These are phyloP conservation scores for Allolobophora icterica DNA, from an alignment of 2,888 invertebrate species.

Conservation along the genomic window DNA sequence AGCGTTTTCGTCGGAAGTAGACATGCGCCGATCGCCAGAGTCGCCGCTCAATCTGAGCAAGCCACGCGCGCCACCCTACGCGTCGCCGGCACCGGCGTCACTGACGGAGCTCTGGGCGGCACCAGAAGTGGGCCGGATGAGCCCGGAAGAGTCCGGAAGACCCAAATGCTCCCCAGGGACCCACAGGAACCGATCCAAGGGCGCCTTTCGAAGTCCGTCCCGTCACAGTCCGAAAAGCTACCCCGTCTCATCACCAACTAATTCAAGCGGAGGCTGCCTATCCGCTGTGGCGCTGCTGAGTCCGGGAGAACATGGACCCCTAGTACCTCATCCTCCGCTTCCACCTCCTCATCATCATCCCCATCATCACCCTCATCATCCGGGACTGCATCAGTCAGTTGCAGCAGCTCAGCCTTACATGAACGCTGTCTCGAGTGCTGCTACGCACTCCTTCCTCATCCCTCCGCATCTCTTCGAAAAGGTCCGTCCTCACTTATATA, in stretches of 20 bases:
- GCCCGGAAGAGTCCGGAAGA: background rate
- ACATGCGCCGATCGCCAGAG: background rate
- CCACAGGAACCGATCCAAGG: background rate
- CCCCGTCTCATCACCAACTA: background rate
- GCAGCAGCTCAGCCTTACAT: conserved; percentile 21
- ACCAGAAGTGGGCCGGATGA: background rate
- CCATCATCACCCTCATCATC: conserved; percentile 13
- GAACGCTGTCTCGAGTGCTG: background rate
- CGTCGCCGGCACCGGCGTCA: background rate
- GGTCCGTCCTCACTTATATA: background rate
- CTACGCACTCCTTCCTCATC: background rate
- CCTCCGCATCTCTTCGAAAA: conserved; percentile 23
- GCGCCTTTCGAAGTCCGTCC: conserved; percentile 2
- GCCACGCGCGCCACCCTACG: background rate
- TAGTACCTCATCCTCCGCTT: background rate
- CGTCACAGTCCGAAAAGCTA: background rate
- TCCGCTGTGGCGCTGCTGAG: background rate
- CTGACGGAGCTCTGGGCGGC: background rate
- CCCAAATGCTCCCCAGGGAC: background rate
- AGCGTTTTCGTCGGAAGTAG: background rate
- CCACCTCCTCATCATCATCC: background rate
- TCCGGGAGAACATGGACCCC: background rate
- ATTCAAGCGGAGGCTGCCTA: background rate
- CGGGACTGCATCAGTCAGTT: conserved; percentile 9
- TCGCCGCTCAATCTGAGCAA: conserved; percentile 25